Conservation (phyloP, 2,797 vertebrate genomes). For the Margarornis squamiger region DNA sequence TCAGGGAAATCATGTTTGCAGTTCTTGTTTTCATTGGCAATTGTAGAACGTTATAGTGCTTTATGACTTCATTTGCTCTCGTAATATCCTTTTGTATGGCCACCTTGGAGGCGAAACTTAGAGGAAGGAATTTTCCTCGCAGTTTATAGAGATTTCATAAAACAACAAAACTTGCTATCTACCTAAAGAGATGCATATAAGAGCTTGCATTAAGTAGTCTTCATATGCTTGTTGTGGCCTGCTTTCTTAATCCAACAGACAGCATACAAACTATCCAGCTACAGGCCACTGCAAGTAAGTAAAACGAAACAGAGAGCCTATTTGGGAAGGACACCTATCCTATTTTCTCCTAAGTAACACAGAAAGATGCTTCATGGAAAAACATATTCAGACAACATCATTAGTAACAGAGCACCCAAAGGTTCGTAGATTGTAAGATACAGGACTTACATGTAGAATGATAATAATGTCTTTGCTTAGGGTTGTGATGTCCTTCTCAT, state of each 20-base stretch:
- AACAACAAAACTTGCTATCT: background rate
- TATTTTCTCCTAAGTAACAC: background rate
- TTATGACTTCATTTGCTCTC: slow-evolving; percentile 61
- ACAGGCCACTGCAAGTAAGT: background rate
- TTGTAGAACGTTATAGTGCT: slow-evolving; percentile 65
- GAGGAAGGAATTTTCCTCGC: background rate
- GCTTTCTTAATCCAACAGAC: background rate
- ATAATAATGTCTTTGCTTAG: background rate
- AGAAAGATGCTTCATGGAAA: background rate
- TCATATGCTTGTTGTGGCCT: background rate
- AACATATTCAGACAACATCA: accelerated
- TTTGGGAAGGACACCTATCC: background rate
- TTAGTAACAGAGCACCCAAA: background rate
- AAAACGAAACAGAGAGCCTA: background rate
- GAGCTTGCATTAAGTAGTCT: background rate
- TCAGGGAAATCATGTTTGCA: slow-evolving; percentile 61
- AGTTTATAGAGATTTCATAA: background rate
- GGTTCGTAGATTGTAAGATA: background rate
- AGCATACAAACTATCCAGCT: background rate
- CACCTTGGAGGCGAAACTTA: slow-evolving; percentile 3
- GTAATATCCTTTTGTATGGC: slow-evolving; percentile 52
- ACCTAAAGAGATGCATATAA: background rate
- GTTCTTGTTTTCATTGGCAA: slow-evolving; percentile 77
- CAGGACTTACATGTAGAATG: background rate
- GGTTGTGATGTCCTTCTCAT: background rate